A percentile compares a stretch with the other conserved stretches of the same genome.
Evolutionary conservation across 2,888 invertebrate genomes (phyloP).

Genomic region (Sarcophaga rosellei): DNA sequence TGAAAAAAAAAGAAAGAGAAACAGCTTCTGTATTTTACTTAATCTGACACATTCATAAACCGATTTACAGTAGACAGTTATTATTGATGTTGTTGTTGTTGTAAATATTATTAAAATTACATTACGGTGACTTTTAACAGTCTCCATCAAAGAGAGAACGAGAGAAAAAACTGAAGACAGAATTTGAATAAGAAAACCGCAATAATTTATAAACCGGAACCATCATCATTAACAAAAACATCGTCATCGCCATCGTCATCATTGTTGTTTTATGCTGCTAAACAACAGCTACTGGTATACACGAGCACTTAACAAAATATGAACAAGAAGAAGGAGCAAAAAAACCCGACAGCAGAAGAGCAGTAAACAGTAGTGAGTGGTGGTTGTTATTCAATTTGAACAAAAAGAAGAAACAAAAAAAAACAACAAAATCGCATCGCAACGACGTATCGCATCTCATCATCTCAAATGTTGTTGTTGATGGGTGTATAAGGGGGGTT

Average conservation of each 20-base stretch:
- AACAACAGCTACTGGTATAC: slow-evolving; percentile 46
- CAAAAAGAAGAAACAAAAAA: not conserved
- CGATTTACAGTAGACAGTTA: slow-evolving; percentile 56
- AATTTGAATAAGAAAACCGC: not conserved
- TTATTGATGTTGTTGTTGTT: not conserved
- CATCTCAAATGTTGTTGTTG: slow-evolving; percentile 64
- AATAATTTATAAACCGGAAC: slow-evolving; percentile 34
- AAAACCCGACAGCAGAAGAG: not conserved
- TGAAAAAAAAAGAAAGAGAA: slow-evolving; percentile 2
- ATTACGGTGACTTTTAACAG: slow-evolving; percentile 50
- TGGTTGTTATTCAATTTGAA: slow-evolving; percentile 58
- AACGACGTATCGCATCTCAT: slow-evolving; percentile 14
- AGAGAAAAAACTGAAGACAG: not conserved
- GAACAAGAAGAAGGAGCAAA: not conserved
- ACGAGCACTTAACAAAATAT: not conserved
- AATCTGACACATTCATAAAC: slow-evolving; percentile 51
- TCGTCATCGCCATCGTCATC: not conserved
- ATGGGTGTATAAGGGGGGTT: slow-evolving; percentile 70
- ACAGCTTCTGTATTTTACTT: not conserved
- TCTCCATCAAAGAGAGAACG: slow-evolving; percentile 4
- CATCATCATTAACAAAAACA: not conserved
- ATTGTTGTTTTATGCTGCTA: slow-evolving; percentile 52
- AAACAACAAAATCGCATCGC: no score
- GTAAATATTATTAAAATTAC: slow-evolving; percentile 58
- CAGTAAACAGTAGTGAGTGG: not conserved